Evolutionary conservation across 2,888 invertebrate genomes (phyloP).

Genomic region (Pterostichus niger): DNA sequence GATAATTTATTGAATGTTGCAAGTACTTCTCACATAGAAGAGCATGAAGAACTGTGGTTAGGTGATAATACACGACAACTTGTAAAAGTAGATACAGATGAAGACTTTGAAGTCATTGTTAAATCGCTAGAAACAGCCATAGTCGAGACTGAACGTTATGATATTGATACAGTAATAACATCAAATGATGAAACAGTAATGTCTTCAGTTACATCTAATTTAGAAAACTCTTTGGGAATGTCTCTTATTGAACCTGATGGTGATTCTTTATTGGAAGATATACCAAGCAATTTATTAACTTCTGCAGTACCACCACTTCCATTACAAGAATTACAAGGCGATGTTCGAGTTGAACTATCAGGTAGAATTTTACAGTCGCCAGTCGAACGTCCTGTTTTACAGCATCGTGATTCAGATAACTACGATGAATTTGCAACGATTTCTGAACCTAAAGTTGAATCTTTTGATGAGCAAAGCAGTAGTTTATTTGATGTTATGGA

Average conservation of each 20-base stretch:
- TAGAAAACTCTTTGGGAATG: constrained; percentile 15
- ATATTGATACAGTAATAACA: constrained; percentile 45
- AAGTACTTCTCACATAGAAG: constrained; percentile 49
- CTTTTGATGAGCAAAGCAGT: constrained; percentile 30
- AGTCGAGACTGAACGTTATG: constrained; percentile 57
- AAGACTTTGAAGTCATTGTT: constrained; percentile 64
- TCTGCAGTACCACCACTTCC: constrained; percentile 21
- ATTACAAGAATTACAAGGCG: not conserved
- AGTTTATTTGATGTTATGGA: constrained; percentile 47
- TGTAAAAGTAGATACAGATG: constrained; percentile 60
- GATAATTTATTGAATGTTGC: not conserved
- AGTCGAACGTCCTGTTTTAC: not conserved
- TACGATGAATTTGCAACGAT: constrained; percentile 35
- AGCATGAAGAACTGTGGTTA: constrained; percentile 60
- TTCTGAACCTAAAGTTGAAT: constrained; percentile 42
- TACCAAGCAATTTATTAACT: constrained; percentile 27
- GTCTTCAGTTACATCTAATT: constrained; percentile 11
- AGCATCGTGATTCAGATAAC: constrained; percentile 14
- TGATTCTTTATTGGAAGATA: constrained; percentile 25
- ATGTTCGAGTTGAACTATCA: not conserved
- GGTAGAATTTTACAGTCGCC: not conserved
- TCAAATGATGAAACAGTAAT: constrained; percentile 20
- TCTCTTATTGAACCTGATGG: not conserved
- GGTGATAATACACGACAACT: constrained; percentile 24
- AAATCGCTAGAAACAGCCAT: constrained; percentile 65